Conservation (phyloP, 2,888 invertebrate species). For the Chrysolina oricalcia region DNA sequence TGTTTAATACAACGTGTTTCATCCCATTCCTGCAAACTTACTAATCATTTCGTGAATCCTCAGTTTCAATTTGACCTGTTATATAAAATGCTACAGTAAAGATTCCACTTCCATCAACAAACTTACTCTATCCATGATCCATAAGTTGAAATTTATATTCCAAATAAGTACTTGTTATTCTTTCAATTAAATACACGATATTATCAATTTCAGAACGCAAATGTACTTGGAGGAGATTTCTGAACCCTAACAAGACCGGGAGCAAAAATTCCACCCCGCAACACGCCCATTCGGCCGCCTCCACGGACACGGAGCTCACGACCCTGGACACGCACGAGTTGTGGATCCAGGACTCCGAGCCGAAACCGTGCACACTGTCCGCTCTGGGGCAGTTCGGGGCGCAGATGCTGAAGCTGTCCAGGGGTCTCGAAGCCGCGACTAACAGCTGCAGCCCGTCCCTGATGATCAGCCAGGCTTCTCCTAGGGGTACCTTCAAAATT, state of each 20-base stretch:
- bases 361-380: slow-evolving; percentile 87
- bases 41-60: no score
- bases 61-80: no score
- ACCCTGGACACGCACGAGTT: slow-evolving; percentile 88
- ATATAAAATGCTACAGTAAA: no score
- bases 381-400: slow-evolving; percentile 90
- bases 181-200: no score
- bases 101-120: no score
- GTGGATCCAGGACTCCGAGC: slow-evolving; percentile 82
- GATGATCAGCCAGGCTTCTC: slow-evolving; percentile 39
- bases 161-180: no score
- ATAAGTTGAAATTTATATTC: no score
- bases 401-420: slow-evolving; percentile 88
- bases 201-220: slow-evolving; percentile 76
- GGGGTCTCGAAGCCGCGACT: slow-evolving; percentile 84
- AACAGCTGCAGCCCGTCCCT: slow-evolving; percentile 37
- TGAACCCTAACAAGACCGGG: slow-evolving; percentile 71
- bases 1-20: no score
- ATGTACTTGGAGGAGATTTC: slow-evolving; percentile 84
- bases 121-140: no score
- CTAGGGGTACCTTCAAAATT: slow-evolving; percentile 56
- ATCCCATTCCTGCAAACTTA: no score
- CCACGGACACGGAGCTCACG: slow-evolving; percentile 89
- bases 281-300: slow-evolving; percentile 79
- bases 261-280: slow-evolving; percentile 58